Conservation (phyloP, 64 coral and sea anemone genomes). For the Stichodactyla mertensii region DNA sequence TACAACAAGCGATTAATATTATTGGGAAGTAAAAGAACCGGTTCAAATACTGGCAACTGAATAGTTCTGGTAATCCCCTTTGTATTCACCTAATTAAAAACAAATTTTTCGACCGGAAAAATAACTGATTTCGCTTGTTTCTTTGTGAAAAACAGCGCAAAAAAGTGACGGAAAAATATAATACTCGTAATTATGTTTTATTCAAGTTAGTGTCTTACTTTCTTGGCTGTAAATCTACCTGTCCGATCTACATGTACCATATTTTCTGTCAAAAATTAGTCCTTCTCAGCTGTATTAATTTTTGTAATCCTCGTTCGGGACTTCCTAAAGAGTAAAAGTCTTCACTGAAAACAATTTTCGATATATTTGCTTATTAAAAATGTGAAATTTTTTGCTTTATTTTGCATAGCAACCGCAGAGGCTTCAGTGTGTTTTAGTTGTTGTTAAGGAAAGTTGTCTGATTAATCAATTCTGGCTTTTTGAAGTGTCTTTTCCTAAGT, state of each 20-base stretch:
- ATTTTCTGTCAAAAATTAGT: background rate
- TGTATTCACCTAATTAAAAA: background rate
- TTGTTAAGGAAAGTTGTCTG: background rate
- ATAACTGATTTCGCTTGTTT: background rate
- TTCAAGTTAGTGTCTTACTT: background rate
- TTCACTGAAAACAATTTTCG: background rate
- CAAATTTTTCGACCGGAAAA: background rate
- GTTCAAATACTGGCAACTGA: background rate
- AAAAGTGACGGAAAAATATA: too few species aligned
- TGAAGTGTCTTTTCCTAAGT: background rate
- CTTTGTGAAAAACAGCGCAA: too few species aligned
- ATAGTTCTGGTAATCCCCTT: constrained; percentile 8
- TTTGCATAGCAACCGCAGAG: background rate
- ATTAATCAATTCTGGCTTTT: background rate
- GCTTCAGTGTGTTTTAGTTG: background rate
- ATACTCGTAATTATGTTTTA: too few species aligned
- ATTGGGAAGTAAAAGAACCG: background rate
- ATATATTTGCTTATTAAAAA: background rate
- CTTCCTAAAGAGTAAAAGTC: background rate
- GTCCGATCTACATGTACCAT: background rate
- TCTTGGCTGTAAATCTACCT: background rate
- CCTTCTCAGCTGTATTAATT: background rate
- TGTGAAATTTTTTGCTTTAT: background rate
- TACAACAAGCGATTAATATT: background rate
- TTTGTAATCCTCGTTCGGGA: background rate